These are phyloP conservation scores for Circaetus gallicus DNA, from an alignment of 2,113 vertebrate species.

Conservation along the genomic window DNA sequence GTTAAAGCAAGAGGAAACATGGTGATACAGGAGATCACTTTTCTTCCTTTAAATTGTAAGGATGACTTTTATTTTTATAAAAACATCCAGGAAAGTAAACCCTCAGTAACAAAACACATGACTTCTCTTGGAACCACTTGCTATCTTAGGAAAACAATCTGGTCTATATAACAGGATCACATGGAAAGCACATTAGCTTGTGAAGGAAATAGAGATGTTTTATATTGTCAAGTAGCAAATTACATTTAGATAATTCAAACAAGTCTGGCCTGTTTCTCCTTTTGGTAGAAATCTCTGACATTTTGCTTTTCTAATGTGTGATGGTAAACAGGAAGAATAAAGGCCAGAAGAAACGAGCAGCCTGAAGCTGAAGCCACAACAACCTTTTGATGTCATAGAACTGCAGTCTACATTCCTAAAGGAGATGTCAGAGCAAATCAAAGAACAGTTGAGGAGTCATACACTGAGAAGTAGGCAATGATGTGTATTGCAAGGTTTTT, in stretches of 20 bases:
- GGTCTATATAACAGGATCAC: neutral
- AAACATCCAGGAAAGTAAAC: neutral
- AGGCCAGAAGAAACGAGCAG: neutral
- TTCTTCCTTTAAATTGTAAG: neutral
- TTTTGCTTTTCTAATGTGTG: neutral
- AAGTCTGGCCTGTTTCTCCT: neutral
- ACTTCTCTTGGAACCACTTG: neutral
- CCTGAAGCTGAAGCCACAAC: neutral
- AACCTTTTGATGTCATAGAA: neutral
- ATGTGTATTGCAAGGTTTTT: neutral
- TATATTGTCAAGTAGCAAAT: neutral
- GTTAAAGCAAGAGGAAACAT: neutral
- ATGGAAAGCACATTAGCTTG: neutral
- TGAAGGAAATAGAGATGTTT: neutral
- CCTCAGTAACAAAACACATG: neutral
- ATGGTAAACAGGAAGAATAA: neutral
- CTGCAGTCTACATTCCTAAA: neutral
- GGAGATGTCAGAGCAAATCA: neutral
- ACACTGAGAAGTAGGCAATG: neutral
- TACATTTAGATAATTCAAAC: neutral
- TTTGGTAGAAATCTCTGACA: neutral
- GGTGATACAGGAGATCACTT: neutral
- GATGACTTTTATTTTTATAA: neutral
- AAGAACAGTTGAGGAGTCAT: neutral
- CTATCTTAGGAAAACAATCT: neutral